A percentile compares a stretch with the other conserved stretches of the same genome.
These are phyloP conservation scores for Sylvilagus bachmani DNA, from an alignment of 2,113 vertebrate genomes.

Conservation along the genomic window DNA sequence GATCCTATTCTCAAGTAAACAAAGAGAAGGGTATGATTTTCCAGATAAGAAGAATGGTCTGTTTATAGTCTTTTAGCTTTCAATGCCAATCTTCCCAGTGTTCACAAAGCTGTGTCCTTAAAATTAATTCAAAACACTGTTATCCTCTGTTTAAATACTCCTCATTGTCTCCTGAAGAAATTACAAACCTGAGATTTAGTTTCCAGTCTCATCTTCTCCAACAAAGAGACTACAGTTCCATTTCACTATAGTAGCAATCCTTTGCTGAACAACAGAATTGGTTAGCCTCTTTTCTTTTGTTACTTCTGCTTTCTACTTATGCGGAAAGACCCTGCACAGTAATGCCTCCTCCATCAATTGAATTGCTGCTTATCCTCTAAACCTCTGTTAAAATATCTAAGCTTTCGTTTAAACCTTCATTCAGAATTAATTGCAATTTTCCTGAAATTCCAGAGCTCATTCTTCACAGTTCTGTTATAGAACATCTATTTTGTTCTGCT, in stretches of 20 bases:
- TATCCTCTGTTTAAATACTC: not conserved
- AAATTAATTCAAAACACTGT: not conserved
- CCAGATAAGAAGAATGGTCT: not conserved
- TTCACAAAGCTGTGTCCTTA: not conserved
- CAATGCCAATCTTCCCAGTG: not conserved
- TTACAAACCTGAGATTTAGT: conserved; percentile 4
- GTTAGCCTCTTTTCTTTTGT: conserved; percentile 26
- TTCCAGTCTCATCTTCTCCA: conserved; percentile 45
- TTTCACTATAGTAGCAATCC: not conserved
- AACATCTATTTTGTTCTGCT: not conserved
- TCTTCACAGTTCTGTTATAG: not conserved
- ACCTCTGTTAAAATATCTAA: conserved; percentile 26
- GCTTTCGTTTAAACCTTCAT: not conserved
- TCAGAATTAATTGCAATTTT: conserved; percentile 26
- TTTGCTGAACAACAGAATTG: not conserved
- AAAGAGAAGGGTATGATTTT: not conserved
- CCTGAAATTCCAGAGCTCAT: not conserved
- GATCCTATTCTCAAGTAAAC: not conserved
- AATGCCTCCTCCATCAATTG: not conserved
- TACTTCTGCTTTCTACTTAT: not conserved
- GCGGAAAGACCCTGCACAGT: not conserved
- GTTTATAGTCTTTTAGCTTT: not conserved
- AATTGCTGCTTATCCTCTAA: conserved; percentile 29
- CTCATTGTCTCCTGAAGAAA: conserved; percentile 33
- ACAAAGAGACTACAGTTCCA: not conserved